A percentile compares a stretch with the other conserved stretches of the same genome.
These are phyloP conservation scores for Halyomorpha halys DNA, from an alignment of 1,140 invertebrate genomes.

Conservation along the genomic window DNA sequence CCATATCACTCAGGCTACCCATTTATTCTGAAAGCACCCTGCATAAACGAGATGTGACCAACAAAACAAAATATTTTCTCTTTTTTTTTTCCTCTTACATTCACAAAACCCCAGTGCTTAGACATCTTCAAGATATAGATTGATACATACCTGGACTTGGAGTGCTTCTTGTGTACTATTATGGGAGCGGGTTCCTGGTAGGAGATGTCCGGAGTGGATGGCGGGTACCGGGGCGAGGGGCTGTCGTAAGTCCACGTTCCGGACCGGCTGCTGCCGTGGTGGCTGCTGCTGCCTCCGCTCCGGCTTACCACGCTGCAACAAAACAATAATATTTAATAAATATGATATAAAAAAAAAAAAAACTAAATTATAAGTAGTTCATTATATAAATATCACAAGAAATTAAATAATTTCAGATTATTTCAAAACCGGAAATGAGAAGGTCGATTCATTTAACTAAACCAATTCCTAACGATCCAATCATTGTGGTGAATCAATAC, in stretches of 20 bases:
- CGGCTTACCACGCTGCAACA: conserved; percentile 26
- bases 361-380: too few relatives aligned
- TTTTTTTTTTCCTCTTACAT: conserved; percentile 1
- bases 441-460: too few relatives aligned
- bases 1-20: too few relatives aligned
- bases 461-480: too few relatives aligned
- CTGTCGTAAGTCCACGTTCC: conserved; percentile 34
- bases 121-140: neutral
- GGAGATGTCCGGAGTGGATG: conserved; percentile 32
- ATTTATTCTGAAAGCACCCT: conserved; percentile 2
- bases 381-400: too few relatives aligned
- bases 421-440: too few relatives aligned
- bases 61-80: conserved; percentile 10
- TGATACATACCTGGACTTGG: conserved; percentile 39
- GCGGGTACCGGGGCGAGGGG: conserved; percentile 31
- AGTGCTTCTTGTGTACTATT: conserved; percentile 37
- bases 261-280: conserved; percentile 27
- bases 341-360: too few relatives aligned
- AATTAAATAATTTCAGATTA: too few relatives aligned
- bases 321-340: neutral
- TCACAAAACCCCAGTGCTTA: too few relatives aligned
- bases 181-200: conserved; percentile 32
- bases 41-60: conserved; percentile 11
- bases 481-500: too few relatives aligned
- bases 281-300: conserved; percentile 22